Evolutionary conservation across 2,797 vertebrate species (phyloP), one percentile per base, ranked within the genome.

Genomic region (Fistularia tabacaria): DNA sequence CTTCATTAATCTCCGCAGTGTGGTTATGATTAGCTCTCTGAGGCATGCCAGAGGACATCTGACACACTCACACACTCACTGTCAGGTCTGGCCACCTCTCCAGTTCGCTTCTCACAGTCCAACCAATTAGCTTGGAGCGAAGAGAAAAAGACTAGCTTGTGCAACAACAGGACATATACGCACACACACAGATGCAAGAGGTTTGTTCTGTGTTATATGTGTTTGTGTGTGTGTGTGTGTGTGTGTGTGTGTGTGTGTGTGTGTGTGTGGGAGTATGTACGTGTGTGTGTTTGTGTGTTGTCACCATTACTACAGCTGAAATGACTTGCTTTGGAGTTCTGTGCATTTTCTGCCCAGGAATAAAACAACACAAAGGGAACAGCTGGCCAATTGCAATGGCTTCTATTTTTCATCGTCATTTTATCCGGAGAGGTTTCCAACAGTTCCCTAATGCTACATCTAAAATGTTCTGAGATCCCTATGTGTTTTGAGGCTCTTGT

Each of bases 1-100:
- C 85, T 88, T 85, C 83, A 86, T 87, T 89, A 85, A 89, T 87
- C 85, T 88, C 81, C 85, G 83, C 83, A 81, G 77, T 83, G 85
- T 82, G 80, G 81, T 85, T 88, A 86, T 88, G 85, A 85, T 87
- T 87, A 87, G 84, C 80, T 86, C 82, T 86, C 76, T 79, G 72
- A 85, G 80, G 80, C 83, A 80, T 78, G 85, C 84, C 83, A 87
- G 78, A 87, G 85, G 85, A 85, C 84, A 85, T 80, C 72, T 81
- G 77, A 83, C 84, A 76, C 70, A 74, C 66, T 61, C 46, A 56
- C 62, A 80, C 73, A 51, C 64, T 59, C 68, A 66, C 72, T 64
- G 63, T 77, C 73, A 69, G 77, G 74, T 82, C 75, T 81, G 75
- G 78, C 72, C 78, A 82, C 76, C 71, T 82, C 73, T 81, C 62